phyloP scores from a whole-genome alignment of 2,113 vertebrate species.

The Tauraco erythrolophus region DNA sequence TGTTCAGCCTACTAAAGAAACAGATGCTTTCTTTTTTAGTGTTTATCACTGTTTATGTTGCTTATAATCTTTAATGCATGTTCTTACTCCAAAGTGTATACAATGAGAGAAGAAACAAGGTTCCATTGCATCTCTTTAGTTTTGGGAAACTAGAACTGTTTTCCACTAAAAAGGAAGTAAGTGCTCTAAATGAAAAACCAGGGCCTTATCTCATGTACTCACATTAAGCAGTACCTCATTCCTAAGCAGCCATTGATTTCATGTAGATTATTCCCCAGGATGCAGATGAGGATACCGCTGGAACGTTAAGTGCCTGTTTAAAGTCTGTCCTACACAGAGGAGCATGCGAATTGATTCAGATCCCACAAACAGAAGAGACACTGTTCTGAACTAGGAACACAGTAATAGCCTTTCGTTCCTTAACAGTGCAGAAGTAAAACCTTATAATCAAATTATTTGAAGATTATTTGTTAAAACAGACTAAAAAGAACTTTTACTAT shows the following conservation, averaged over 20 bases:
- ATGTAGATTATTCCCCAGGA: neutral
- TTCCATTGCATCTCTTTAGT: neutral
- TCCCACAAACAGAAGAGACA: conserved; percentile 21
- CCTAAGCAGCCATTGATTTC: conserved; percentile 9
- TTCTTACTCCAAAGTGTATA: neutral
- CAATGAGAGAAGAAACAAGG: neutral
- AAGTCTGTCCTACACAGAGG: conserved; percentile 15
- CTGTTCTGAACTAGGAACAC: conserved; percentile 5
- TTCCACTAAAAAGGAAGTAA: neutral
- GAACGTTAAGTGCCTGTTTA: conserved; percentile 40
- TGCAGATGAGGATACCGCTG: conserved; percentile 1
- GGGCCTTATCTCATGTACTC: neutral
- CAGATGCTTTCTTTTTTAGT: neutral
- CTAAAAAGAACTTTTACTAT: neutral
- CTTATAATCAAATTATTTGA: neutral
- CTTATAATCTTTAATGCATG: neutral
- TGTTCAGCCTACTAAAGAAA: neutral
- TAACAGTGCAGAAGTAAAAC: neutral
- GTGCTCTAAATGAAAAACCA: neutral
- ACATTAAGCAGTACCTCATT: conserved; percentile 27
- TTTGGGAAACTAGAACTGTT: neutral
- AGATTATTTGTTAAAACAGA: neutral
- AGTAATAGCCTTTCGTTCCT: neutral
- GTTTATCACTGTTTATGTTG: neutral
- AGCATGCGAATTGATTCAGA: conserved; percentile 36